Conservation (phyloP, 2,888 invertebrate species). For the Orgyia antiqua region DNA sequence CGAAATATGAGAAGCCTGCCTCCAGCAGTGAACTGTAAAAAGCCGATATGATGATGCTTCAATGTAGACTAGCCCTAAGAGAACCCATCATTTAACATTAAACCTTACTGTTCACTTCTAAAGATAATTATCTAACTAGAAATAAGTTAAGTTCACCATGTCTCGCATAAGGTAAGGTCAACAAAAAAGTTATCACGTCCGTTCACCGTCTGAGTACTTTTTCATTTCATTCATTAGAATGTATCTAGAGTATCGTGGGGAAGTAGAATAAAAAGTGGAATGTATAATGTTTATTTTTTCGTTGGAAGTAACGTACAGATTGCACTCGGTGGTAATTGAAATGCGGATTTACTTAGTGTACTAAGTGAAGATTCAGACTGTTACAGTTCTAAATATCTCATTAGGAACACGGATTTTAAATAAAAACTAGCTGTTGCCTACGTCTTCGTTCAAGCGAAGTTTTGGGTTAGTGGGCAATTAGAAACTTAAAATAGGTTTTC, state of each 20-base stretch:
- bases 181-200: conserved; percentile 12
- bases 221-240: conserved; percentile 16
- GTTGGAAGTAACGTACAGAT: conserved; percentile 6
- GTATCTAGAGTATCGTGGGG: conserved; percentile 11
- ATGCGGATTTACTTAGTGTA: conserved; percentile 1
- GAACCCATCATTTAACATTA: neutral
- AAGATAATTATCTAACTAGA: neutral
- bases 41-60: too few species aligned
- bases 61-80: neutral
- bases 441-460: too few species aligned
- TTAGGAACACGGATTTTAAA: conserved; percentile 5
- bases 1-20: too few species aligned
- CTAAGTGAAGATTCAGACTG: too few species aligned
- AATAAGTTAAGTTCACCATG: neutral
- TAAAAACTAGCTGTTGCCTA: neutral
- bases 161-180: conserved; percentile 6
- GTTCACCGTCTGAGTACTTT: conserved; percentile 8
- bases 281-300: conserved; percentile 6
- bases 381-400: too few species aligned
- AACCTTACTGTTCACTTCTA: neutral
- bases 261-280: conserved; percentile 11
- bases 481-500: too few species aligned
- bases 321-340: conserved; percentile 4
- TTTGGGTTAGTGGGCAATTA: too few species aligned
- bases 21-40: too few species aligned